Evolutionary conservation across 1,140 invertebrate species (phyloP), one percentile per base, ranked within the genome.

Genomic region (Penaeus japonicus): DNA sequence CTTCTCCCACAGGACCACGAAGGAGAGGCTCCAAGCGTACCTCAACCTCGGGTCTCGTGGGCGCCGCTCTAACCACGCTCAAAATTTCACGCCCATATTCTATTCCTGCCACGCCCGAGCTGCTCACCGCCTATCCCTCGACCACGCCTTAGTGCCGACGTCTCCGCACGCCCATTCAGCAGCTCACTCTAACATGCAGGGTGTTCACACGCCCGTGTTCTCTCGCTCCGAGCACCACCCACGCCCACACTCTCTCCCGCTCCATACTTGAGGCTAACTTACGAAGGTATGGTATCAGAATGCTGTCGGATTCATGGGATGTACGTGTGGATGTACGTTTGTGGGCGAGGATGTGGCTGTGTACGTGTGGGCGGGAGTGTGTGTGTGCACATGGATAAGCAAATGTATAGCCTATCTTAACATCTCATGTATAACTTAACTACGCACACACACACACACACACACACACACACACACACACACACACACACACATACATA

Each of bases 41-140:
- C 83, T 84, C 7, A 62, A 84, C n/a, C n/a, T 84, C n/a, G 35
- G 82, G 59, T 73, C 47, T 4, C 27, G 82, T 12, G 62, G 82
- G 7, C 55, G 83, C 10, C 65, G 83, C 2, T 53, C 55, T 30
- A 53, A 47, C 39, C 35, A 75, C 83, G 20, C 83, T 70, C 83
- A 84, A 17, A 84, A 54, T 53, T 84, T 84, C 83, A 84, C 83
- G 24, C 83, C 83, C 15, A 84, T 84, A 70, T 54, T 84, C 24
- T 84, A 84, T 27, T 84, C 83, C 22, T 84, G 83, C 35, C 65
- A 84, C 83, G 22, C 83, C 39, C 47, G 47, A 47, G 47, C 47
- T 47, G 47, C 47, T 47, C 47, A 47, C 47, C 83, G 83, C 47
- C 83, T 84, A 27, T 84, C 83, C 39, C 24, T 84, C 39, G 83